Evolutionary conservation across 1,140 invertebrate genomes (phyloP), one percentile per base, ranked within the genome.

Genomic region (Orchesella cincta): DNA sequence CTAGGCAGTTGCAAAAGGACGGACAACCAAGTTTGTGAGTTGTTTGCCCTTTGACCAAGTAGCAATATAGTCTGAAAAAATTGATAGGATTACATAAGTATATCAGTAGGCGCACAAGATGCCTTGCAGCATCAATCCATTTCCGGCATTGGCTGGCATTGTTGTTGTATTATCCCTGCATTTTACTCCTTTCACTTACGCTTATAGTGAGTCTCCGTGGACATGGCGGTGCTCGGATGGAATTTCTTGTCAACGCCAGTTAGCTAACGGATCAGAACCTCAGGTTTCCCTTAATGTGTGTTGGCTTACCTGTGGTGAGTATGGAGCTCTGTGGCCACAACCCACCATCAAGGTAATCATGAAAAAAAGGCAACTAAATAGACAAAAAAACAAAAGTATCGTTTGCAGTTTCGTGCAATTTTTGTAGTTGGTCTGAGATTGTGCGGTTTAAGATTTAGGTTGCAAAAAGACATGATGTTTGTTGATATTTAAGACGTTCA

Each of bases 151-250:
- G n/a, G n/a, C n/a, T n/a, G n/a, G n/a, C n/a, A n/a, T n/a, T n/a
- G n/a, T n/a, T n/a, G n/a, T n/a, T n/a, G n/a, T n/a, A n/a, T n/a
- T n/a, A n/a, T n/a, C n/a, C n/a, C n/a, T n/a, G n/a, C n/a, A 46
- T 18, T 46, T 46, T 5, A 46, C 39, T 18, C 39, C 39, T 46
- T 46, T 46, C 39, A 18, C 39, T 46, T 46, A 18, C 39, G 39
- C 23, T 57, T 76, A 18, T 39, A 82, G 81, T 76, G 51, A 80
- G 23, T 82, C 81, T 36, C 81, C 81, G 0, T 82, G 79, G 79
- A 80, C 81, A 16, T 82, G 78, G 78, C 52, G 28, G 52, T 82
- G 81, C 71, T 71, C 78, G 1, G 79, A 80, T 57, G 78, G 76
- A 52, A 72, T 77, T 16, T 72, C 75, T 20, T 82, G 81, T 36